Conservation (phyloP, 1,140 invertebrate genomes). For the Cherax quadricarinatus region DNA sequence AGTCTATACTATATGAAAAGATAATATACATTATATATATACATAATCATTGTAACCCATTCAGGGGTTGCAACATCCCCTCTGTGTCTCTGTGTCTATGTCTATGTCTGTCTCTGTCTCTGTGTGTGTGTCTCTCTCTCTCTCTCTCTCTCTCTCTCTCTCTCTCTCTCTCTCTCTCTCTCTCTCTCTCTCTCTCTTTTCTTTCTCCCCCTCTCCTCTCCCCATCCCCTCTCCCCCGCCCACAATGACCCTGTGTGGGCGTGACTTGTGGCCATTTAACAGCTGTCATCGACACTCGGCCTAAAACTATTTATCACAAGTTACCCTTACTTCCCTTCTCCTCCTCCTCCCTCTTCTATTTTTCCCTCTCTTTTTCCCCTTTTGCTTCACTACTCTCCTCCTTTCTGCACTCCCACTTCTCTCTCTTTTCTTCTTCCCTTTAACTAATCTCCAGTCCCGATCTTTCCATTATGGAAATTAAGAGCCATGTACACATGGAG, state of each 20-base stretch:
- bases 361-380: background rate
- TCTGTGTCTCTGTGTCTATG: background rate
- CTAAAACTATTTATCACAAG: background rate
- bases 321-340: background rate
- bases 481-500: background rate
- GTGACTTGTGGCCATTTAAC: background rate
- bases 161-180: constrained; percentile 21
- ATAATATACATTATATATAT: too few species aligned
- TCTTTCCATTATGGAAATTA: constrained; percentile 30
- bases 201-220: background rate
- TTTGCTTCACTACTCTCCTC: too few species aligned
- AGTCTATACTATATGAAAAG: too few species aligned
- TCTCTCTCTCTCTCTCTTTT: constrained; percentile 7
- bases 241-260: background rate
- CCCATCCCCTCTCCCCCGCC: constrained; percentile 12
- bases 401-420: too few species aligned
- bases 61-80: too few species aligned
- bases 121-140: background rate
- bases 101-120: background rate
- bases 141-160: background rate
- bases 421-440: background rate
- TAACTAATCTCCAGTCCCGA: constrained; percentile 31
- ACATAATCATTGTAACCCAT: too few species aligned
- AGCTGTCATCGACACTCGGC: background rate
- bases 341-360: background rate